A percentile compares a stretch with the other conserved stretches of the same genome.
Conservation (phyloP, 2,888 invertebrate species). For the Folsomia candida region DNA sequence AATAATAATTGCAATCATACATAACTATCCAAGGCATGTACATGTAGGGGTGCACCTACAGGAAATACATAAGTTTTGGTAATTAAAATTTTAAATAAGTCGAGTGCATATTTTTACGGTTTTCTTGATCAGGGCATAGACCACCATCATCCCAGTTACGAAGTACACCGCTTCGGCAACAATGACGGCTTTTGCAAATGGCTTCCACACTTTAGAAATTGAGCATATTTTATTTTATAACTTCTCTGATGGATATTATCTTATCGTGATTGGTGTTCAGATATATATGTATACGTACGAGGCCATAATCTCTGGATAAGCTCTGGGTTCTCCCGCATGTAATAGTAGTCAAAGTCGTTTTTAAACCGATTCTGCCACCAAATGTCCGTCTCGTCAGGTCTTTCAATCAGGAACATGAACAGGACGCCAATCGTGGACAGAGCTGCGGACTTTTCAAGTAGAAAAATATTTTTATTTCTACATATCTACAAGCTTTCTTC, state of each 20-base stretch:
- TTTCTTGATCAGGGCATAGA: constrained; percentile 30
- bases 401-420: constrained; percentile 1
- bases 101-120: too few relatives aligned
- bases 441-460: constrained; percentile 30
- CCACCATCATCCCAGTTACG: constrained; percentile 28
- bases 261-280: not conserved
- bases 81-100: too few relatives aligned
- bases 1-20: constrained; percentile 24
- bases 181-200: constrained; percentile 31
- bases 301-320: constrained; percentile 27
- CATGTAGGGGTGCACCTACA: constrained; percentile 33
- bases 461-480: not conserved
- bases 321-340: constrained; percentile 31
- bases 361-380: constrained; percentile 42
- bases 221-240: not conserved
- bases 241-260: not conserved
- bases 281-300: constrained; percentile 20
- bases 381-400: constrained; percentile 13
- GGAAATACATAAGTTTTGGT: not conserved
- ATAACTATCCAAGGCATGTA: constrained; percentile 45
- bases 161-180: constrained; percentile 31
- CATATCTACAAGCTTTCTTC: not conserved
- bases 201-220: constrained; percentile 31
- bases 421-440: constrained; percentile 12
- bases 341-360: constrained; percentile 41